phyloP scores from a whole-genome alignment of 2,113 vertebrate genomes.

The Nibea coibor region DNA sequence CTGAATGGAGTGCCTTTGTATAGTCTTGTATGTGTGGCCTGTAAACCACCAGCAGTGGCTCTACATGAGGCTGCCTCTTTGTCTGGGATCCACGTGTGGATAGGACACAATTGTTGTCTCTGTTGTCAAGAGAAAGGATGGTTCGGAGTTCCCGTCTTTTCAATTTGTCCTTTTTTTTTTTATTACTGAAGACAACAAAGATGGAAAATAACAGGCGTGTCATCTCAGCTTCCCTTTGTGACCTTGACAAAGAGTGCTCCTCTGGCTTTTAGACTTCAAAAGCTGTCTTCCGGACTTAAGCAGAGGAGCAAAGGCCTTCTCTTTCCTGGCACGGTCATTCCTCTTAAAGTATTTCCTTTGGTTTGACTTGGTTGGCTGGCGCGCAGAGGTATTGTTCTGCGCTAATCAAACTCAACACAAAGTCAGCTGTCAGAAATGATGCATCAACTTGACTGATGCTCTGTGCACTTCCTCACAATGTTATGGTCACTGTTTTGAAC shows the following conservation, averaged over 20 bases:
- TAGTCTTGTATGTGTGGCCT: constrained; percentile 60
- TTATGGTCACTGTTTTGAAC: constrained; percentile 57
- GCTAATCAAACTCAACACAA: constrained; percentile 62
- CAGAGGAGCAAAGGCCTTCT: constrained; percentile 56
- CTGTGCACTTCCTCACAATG: constrained; percentile 73
- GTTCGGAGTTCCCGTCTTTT: constrained; percentile 66
- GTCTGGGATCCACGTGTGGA: constrained; percentile 70
- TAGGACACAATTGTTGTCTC: constrained; percentile 74
- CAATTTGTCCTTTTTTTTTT: constrained; percentile 51
- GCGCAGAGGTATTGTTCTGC: constrained; percentile 66
- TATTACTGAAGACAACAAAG: constrained; percentile 64
- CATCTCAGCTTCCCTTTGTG: constrained; percentile 59
- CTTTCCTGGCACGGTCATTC: constrained; percentile 69
- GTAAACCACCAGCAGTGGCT: constrained; percentile 64
- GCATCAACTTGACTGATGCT: constrained; percentile 69
- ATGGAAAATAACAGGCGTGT: constrained; percentile 73
- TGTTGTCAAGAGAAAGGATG: constrained; percentile 77
- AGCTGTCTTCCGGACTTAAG: constrained; percentile 57
- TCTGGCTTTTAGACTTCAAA: constrained; percentile 69
- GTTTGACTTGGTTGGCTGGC: constrained; percentile 47
- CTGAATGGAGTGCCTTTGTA: constrained; percentile 77
- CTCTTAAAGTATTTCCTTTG: constrained; percentile 74
- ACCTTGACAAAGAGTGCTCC: constrained; percentile 66
- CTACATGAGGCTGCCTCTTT: constrained; percentile 70
- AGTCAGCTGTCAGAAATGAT: constrained; percentile 50